Evolutionary conservation across 2,797 vertebrate species (phyloP).

Genomic region (Eremophila alpestris): DNA sequence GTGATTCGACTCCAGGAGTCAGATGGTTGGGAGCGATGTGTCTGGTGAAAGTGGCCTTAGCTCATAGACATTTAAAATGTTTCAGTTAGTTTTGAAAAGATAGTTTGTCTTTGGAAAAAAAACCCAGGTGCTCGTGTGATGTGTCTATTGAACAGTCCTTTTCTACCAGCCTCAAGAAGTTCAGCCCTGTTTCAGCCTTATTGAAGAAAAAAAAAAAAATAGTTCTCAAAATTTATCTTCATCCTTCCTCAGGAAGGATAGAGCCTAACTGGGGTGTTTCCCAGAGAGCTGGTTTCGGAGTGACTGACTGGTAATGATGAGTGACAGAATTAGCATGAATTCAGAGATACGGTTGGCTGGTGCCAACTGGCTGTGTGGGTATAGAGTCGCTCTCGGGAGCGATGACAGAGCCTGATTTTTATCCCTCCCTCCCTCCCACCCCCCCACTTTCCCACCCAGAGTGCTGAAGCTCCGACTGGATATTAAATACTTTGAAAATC

Average conservation of each 20-base stretch:
- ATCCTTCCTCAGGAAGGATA: not conserved
- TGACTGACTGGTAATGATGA: slow-evolving; percentile 39
- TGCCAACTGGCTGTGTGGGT: slow-evolving; percentile 40
- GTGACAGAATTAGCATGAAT: slow-evolving; percentile 56
- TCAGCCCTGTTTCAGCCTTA: not conserved
- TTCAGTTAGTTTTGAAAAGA: not conserved
- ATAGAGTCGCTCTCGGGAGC: not conserved
- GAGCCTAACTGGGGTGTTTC: slow-evolving; percentile 38
- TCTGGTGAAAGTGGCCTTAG: not conserved
- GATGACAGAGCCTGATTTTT: slow-evolving; percentile 50
- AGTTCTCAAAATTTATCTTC: not conserved
- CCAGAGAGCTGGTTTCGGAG: slow-evolving; percentile 36
- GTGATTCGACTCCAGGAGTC: not conserved
- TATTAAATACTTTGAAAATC: slow-evolving; percentile 31
- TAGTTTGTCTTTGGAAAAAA: not conserved
- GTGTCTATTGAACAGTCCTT: not conserved
- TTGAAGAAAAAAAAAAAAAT: not conserved
- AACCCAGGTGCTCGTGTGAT: not conserved
- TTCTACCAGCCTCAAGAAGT: not conserved
- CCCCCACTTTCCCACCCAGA: not conserved
- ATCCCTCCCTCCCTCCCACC: not conserved
- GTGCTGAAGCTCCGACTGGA: not conserved
- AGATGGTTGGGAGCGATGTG: not conserved
- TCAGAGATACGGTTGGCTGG: slow-evolving; percentile 13
- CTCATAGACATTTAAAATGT: not conserved